Percentiles rank a stretch among this genome's conserved stretches.
These are phyloP conservation scores for Antitype chi DNA, from an alignment of 2,888 invertebrate genomes.

Conservation along the genomic window DNA sequence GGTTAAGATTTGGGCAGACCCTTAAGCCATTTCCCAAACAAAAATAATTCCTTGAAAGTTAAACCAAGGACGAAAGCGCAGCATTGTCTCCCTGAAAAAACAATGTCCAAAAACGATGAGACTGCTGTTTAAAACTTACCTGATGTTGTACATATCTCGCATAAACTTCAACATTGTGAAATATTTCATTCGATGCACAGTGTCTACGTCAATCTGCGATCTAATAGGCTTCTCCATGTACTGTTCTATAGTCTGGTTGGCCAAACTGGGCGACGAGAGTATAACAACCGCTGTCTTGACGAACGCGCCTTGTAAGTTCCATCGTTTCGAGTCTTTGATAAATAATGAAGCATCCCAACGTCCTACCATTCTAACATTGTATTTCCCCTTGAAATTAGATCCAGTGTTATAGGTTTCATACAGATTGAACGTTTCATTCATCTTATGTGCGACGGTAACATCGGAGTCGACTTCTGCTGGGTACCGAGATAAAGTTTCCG, in stretches of 20 bases:
- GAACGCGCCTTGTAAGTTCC: conserved; percentile 89
- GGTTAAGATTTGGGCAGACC: not conserved
- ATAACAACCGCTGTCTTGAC: conserved; percentile 90
- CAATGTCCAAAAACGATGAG: not conserved
- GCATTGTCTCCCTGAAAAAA: not conserved
- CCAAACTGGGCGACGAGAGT: conserved; percentile 74
- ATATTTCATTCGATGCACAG: conserved; percentile 92
- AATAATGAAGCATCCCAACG: conserved; percentile 80
- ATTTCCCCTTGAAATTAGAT: conserved; percentile 86
- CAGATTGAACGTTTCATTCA: conserved; percentile 71
- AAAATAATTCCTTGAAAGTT: not conserved
- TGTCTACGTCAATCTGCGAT: conserved; percentile 89
- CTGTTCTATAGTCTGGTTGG: conserved; percentile 84
- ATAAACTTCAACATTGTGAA: conserved; percentile 90
- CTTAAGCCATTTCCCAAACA: not conserved
- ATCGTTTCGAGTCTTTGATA: conserved; percentile 81
- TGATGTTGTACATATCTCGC: conserved; percentile 92
- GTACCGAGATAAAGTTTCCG: conserved; percentile 75
- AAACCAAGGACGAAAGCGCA: not conserved
- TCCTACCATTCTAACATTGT: conserved; percentile 87
- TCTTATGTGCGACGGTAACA: conserved; percentile 77
- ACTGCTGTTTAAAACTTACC: conserved; percentile 81
- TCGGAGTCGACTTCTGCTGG: conserved; percentile 87
- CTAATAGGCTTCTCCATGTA: conserved; percentile 82
- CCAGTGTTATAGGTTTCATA: conserved; percentile 91